phyloP scores from a whole-genome alignment of 2,888 invertebrate genomes.

The Oasisia sp. region DNA sequence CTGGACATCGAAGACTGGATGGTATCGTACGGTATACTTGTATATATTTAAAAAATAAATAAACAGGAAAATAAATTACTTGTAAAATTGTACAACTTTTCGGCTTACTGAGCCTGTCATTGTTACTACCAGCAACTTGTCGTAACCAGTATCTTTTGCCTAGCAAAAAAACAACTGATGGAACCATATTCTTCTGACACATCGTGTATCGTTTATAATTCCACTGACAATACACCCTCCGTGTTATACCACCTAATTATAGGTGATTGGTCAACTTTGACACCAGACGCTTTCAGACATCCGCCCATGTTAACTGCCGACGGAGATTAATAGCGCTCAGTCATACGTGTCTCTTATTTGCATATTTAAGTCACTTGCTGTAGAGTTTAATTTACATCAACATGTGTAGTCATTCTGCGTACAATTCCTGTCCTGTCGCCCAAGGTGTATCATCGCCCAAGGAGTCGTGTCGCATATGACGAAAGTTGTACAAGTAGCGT shows the following conservation, averaged over 20 bases:
- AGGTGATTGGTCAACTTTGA: neutral
- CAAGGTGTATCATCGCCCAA: neutral
- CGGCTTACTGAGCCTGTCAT: too few relatives aligned
- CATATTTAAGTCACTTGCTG: neutral
- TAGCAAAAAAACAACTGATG: neutral
- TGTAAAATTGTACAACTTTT: too few relatives aligned
- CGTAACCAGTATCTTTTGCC: neutral
- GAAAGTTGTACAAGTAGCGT: too few relatives aligned
- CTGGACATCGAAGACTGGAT: too few relatives aligned
- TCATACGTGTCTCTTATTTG: neutral
- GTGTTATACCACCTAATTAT: neutral
- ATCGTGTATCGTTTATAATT: neutral
- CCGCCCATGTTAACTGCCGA: neutral
- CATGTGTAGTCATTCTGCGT: neutral
- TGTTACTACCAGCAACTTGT: neutral
- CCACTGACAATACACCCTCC: neutral
- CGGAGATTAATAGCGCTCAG: neutral
- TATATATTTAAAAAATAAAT: too few relatives aligned
- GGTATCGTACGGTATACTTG: too few relatives aligned
- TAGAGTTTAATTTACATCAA: neutral
- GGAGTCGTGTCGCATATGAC: neutral
- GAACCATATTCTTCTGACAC: neutral
- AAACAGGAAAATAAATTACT: too few relatives aligned
- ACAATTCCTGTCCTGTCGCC: neutral
- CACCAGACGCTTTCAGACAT: neutral